A percentile compares a stretch with the other conserved stretches of the same genome.
These are phyloP conservation scores for Chrysomela aeneicollis DNA, from an alignment of 2,888 invertebrate species.

Conservation along the genomic window DNA sequence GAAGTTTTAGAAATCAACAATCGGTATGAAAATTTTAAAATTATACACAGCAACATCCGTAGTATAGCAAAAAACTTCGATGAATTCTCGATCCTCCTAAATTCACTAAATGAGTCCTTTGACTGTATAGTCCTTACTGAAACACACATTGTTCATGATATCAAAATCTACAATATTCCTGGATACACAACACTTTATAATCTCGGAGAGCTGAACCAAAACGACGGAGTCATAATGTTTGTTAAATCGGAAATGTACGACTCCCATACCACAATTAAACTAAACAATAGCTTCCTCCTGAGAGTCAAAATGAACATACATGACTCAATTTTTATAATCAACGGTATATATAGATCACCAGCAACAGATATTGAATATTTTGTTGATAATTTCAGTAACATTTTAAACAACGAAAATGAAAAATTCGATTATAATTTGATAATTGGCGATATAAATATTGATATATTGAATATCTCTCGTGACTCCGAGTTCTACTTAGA, in stretches of 20 bases:
- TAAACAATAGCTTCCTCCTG: conserved; percentile 6
- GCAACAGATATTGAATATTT: conserved; percentile 8
- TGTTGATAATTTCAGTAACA: conserved; percentile 3
- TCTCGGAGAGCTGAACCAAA: neutral
- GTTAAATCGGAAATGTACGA: too few species aligned
- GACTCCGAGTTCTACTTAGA: too few species aligned
- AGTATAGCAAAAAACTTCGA: conserved; percentile 6
- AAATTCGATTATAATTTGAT: too few species aligned
- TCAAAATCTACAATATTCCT: neutral
- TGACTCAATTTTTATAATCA: conserved; percentile 9
- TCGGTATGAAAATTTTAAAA: conserved; percentile 4
- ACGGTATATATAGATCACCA: conserved; percentile 8
- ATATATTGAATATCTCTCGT: too few species aligned
- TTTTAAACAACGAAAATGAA: neutral
- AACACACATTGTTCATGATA: neutral
- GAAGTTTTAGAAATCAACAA: conserved; percentile 6
- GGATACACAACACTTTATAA: neutral
- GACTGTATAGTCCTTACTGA: conserved; percentile 14
- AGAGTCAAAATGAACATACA: conserved; percentile 9
- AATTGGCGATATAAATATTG: too few species aligned
- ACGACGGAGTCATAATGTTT: neutral
- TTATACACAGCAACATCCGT: conserved; percentile 13
- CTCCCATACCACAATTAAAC: neutral
- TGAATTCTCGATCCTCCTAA: conserved; percentile 4
- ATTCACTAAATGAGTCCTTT: conserved; percentile 11